Conservation (phyloP, 2,797 vertebrate species). For the Meda fulgida region DNA sequence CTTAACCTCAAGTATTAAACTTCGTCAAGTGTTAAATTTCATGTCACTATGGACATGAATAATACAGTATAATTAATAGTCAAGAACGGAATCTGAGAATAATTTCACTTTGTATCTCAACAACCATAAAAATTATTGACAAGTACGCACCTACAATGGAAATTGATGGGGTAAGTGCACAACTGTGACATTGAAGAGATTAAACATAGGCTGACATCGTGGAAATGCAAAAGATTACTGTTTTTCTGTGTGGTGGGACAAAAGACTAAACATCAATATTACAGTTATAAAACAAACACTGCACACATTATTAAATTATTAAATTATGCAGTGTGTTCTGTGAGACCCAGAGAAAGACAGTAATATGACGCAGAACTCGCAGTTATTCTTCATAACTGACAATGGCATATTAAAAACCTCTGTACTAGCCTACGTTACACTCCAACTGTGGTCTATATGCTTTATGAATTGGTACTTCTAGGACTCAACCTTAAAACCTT, state of each 20-base stretch:
- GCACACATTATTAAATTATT: slow-evolving; percentile 2
- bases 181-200: not conserved
- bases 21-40: not conserved
- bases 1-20: slow-evolving; percentile 12
- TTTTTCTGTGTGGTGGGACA: not conserved
- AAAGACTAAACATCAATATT: not conserved
- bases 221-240: not conserved
- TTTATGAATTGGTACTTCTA: not conserved
- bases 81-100: not conserved
- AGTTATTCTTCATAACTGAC: not conserved
- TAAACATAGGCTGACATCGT: not conserved
- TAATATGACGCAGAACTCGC: not conserved
- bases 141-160: not conserved
- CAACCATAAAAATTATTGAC: not conserved
- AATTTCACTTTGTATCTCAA: not conserved
- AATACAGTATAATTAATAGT: not conserved
- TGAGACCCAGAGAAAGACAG: not conserved
- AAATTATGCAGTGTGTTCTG: not conserved
- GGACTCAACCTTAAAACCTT: not conserved
- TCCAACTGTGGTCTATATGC: not conserved
- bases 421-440: not conserved
- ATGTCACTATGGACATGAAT: not conserved
- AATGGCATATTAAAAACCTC: not conserved
- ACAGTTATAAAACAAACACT: slow-evolving; percentile 20
- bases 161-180: not conserved